Conservation (phyloP, 1,140 invertebrate species). For the Ceratina australensis region DNA sequence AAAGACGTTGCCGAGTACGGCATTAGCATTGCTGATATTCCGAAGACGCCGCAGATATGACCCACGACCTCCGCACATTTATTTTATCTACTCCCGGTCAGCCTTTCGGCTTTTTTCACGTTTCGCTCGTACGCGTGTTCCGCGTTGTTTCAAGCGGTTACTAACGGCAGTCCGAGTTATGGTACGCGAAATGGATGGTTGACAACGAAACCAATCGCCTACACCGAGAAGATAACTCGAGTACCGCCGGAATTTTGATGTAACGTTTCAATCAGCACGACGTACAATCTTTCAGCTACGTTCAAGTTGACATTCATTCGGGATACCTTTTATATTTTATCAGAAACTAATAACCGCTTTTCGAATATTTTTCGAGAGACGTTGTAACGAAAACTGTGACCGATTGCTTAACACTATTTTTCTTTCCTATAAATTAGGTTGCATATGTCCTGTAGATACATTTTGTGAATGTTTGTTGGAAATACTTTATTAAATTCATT, state of each 20-base stretch:
- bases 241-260: constrained; percentile 37
- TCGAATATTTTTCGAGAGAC: too few species aligned
- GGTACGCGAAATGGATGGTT: constrained; percentile 28
- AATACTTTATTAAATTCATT: neutral
- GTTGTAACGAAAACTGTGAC: too few species aligned
- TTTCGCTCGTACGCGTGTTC: neutral
- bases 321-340: constrained; percentile 18
- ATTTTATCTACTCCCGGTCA: constrained; percentile 30
- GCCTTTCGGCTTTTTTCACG: neutral
- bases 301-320: too few species aligned
- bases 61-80: constrained; percentile 66
- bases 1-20: constrained; percentile 55
- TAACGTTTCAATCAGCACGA: constrained; percentile 27
- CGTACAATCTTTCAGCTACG: constrained; percentile 17
- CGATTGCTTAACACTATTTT: too few species aligned
- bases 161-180: neutral
- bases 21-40: constrained; percentile 74
- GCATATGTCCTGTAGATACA: too few species aligned
- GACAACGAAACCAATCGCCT: constrained; percentile 39
- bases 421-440: too few species aligned
- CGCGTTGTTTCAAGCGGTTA: neutral
- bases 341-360: neutral
- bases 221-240: constrained; percentile 11
- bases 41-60: constrained; percentile 58
- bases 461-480: neutral